Conservation (phyloP, 2,888 invertebrate species). For the Patella caerulea region DNA sequence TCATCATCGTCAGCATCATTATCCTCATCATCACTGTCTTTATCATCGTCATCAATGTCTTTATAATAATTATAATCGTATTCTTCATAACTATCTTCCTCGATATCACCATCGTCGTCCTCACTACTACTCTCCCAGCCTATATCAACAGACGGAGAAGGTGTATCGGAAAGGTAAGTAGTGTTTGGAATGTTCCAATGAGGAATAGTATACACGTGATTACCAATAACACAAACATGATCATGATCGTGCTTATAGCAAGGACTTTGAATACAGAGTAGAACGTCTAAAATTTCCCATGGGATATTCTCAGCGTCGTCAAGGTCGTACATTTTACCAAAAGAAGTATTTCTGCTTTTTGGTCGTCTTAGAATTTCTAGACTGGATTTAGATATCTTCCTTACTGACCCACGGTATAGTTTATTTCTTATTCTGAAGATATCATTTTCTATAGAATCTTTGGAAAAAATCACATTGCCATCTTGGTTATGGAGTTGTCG, state of each 20-base stretch:
- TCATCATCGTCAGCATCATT: no score
- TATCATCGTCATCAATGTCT: no score
- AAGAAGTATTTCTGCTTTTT: background rate
- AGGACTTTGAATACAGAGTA: background rate
- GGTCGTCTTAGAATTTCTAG: background rate
- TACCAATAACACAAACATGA: background rate
- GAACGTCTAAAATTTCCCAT: slow-evolving; percentile 1
- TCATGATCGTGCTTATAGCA: background rate
- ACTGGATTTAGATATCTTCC: background rate
- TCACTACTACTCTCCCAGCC: no score
- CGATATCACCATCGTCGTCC: no score
- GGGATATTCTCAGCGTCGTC: background rate
- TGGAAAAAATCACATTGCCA: no score
- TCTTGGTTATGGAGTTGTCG: no score
- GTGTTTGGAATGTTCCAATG: background rate
- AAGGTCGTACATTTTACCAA: background rate
- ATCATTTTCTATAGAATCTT: no score
- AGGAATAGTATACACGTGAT: background rate
- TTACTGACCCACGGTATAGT: no score
- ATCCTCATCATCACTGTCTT: no score
- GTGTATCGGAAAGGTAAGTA: background rate
- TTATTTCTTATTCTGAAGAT: no score
- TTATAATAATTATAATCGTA: no score
- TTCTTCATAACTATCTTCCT: no score
- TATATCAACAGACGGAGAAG: background rate